Evolutionary conservation across 2,113 vertebrate species (phyloP), one percentile per base, ranked within the genome.

Genomic region (Sinocyclocheilus anshuiensis): DNA sequence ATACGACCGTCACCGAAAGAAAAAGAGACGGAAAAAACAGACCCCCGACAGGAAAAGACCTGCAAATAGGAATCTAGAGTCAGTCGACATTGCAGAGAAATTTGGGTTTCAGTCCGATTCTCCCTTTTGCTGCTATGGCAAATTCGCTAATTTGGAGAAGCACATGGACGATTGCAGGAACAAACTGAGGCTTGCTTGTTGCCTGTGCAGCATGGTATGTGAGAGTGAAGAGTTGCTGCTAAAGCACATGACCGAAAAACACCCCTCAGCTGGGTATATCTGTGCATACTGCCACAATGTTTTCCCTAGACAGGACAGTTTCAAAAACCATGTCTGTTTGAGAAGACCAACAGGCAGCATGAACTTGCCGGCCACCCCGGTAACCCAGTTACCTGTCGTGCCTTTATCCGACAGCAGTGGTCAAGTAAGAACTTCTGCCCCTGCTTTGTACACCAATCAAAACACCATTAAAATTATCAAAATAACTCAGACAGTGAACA

Each of bases 281-380:
- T 95, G 95, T 81, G 42, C 89, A 0, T 4, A 65, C 61, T 95
- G 95, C 67, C 89, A 87, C 18, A 88, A 92, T 50, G 87, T 93
- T n/a, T 94, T 94, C 87, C 77, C 90, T 2, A 77, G 87, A 1
- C 76, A 86, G 81, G 81, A 12, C 12, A 10, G 39, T 1, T 92
- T 90, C 76, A 84, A 50, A 18, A 71, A 71, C 4, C 93, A 95
- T 74, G 48, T 55, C 55, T 94, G 94, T 88, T 89, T 90, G 22
- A 90, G 87, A 24, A 85, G 74, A 16, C 22, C 26, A 63, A 87
- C 63, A 53, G 36, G 42, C 1, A 1, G 33, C 15, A 33, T 36
- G 0, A 61, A 39, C 2, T 81, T 67, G 79, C 39, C 39, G 0
- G 42, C 65, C 26, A 36, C 65, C 45, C 48, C 11, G 3, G 63